phyloP scores from a whole-genome alignment of 2,113 vertebrate genomes.

The Anoura caudifer region DNA sequence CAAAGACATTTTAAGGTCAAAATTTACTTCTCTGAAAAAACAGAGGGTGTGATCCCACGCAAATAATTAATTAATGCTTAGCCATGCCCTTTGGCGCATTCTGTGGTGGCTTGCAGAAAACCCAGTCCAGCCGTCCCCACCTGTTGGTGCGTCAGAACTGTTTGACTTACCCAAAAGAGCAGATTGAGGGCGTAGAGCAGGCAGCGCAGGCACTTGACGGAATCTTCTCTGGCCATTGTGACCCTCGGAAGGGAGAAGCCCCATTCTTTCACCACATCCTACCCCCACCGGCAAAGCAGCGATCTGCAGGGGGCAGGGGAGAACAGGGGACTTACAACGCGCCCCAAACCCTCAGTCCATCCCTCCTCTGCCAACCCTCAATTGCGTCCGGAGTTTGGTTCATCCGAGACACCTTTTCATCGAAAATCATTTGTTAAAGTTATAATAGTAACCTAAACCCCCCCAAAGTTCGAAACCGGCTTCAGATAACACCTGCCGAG shows the following conservation, averaged over 20 bases:
- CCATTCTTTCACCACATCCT: constrained; percentile 88
- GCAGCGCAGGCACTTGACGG: constrained; percentile 95
- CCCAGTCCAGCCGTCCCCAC: constrained; percentile 61
- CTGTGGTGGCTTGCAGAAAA: constrained; percentile 18
- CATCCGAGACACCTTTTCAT: neutral
- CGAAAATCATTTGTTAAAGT: neutral
- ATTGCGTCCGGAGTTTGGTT: neutral
- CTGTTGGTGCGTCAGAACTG: constrained; percentile 57
- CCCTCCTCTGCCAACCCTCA: neutral
- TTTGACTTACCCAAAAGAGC: constrained; percentile 95
- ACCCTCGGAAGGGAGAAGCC: constrained; percentile 73
- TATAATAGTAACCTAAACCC: neutral
- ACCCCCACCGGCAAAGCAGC: constrained; percentile 34
- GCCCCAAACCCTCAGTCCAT: neutral
- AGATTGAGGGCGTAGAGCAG: constrained; percentile 95
- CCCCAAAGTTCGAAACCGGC: neutral
- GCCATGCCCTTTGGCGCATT: constrained; percentile 45
- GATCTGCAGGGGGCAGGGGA: constrained; percentile 55
- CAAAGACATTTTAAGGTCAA: constrained; percentile 65
- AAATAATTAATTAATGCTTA: constrained; percentile 64
- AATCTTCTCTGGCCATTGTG: constrained; percentile 97
- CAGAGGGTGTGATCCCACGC: neutral
- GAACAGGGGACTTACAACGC: neutral
- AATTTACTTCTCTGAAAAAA: neutral
- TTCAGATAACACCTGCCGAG: constrained; percentile 63